Conservation (phyloP, 2,797 vertebrate species). For the Poeciliopsis infans region DNA sequence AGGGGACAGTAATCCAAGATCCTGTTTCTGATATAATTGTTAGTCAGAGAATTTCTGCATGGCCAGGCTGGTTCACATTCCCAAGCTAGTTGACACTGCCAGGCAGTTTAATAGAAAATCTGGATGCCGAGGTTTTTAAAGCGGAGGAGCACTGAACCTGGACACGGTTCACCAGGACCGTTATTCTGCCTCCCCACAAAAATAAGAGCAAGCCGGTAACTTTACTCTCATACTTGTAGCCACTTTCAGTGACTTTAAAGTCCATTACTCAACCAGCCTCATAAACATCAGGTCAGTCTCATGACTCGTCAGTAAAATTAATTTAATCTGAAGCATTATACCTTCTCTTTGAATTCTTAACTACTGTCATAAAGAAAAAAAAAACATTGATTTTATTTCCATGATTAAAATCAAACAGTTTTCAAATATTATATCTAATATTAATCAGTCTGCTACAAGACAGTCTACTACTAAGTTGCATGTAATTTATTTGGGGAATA, state of each 20-base stretch:
- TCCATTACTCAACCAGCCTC: background rate
- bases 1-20: conserved; percentile 87
- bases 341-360: background rate
- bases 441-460: background rate
- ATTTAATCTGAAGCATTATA: background rate
- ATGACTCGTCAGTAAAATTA: background rate
- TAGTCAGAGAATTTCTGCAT: conserved; percentile 91
- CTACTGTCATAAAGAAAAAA: background rate
- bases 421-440: background rate
- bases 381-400: background rate
- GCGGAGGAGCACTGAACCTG: conserved; percentile 84
- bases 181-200: conserved; percentile 71
- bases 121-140: conserved; percentile 86
- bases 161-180: conserved; percentile 81
- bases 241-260: background rate
- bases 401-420: background rate
- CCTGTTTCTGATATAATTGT: conserved; percentile 92
- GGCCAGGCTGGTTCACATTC: conserved; percentile 84
- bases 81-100: conserved; percentile 88
- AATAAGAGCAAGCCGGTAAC: conserved; percentile 68
- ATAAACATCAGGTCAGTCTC: background rate
- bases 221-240: conserved; percentile 47
- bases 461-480: background rate
- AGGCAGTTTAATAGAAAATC: conserved; percentile 90
- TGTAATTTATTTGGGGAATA: background rate